These are phyloP conservation scores for Agelastica alni DNA, from an alignment of 2,888 invertebrate genomes.

Conservation along the genomic window DNA sequence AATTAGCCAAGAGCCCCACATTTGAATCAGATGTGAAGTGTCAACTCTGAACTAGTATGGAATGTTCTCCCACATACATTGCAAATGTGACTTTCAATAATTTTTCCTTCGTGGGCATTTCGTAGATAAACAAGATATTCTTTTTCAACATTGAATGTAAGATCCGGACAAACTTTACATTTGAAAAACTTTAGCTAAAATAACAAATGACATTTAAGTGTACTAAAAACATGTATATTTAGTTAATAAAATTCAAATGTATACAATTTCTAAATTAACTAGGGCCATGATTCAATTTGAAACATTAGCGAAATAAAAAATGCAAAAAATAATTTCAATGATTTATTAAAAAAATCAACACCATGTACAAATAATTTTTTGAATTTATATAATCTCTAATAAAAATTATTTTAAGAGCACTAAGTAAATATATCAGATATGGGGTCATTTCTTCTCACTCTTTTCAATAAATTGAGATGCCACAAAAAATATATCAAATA, in stretches of 20 bases:
- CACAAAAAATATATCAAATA: no score
- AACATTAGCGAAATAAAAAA: slow-evolving; percentile 28
- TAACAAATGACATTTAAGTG: no score
- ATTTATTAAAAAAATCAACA: slow-evolving; percentile 49
- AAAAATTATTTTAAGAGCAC: slow-evolving; percentile 21
- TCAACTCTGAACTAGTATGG: slow-evolving; percentile 53
- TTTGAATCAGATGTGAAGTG: slow-evolving; percentile 51
- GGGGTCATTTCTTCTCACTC: slow-evolving; percentile 1
- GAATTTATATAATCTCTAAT: slow-evolving; percentile 26
- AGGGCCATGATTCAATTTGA: no score
- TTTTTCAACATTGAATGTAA: slow-evolving; percentile 48
- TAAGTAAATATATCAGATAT: background rate
- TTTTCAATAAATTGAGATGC: background rate
- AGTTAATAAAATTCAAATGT: no score
- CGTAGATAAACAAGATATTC: slow-evolving; percentile 54
- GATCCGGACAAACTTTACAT: slow-evolving; percentile 41
- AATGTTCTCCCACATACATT: slow-evolving; percentile 57
- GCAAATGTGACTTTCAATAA: slow-evolving; percentile 46
- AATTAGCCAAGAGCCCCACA: no score
- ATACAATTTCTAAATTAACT: no score
- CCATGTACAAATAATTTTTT: slow-evolving; percentile 48
- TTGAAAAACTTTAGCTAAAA: slow-evolving; percentile 29
- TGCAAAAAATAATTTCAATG: slow-evolving; percentile 32
- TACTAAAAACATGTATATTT: no score
- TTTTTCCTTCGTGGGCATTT: slow-evolving; percentile 52